Percentiles rank a stretch among this genome's conserved stretches.
Conservation (phyloP, 2,888 invertebrate genomes). For the Brachyopa scutellaris region DNA sequence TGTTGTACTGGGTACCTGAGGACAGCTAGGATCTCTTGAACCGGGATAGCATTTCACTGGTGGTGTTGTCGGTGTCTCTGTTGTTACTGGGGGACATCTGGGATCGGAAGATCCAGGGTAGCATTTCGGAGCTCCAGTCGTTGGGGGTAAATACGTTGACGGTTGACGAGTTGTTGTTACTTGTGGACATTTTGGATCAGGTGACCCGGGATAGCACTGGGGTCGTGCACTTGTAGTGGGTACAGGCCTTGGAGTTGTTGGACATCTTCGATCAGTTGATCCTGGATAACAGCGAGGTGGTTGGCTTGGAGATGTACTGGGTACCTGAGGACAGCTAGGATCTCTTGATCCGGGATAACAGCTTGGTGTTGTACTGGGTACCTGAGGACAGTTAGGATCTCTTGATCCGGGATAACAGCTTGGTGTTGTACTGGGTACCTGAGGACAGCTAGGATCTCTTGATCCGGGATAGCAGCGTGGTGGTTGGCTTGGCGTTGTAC, state of each 20-base stretch:
- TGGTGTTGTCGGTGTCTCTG: no score
- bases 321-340: slow-evolving; percentile 76
- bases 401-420: no score
- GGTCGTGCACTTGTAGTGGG: slow-evolving; percentile 74
- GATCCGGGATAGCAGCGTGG: no score
- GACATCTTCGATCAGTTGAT: slow-evolving; percentile 74
- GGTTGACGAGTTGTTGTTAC: slow-evolving; percentile 61
- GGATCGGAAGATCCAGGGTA: no score
- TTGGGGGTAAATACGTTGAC: slow-evolving; percentile 73
- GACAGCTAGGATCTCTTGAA: no score
- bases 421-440: no score
- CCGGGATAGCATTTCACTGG: no score
- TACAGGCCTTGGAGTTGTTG: not conserved
- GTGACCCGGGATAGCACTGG: slow-evolving; percentile 79
- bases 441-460: no score
- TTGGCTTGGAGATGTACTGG: slow-evolving; percentile 72
- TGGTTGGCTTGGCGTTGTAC: no score
- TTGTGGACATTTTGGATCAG: slow-evolving; percentile 79
- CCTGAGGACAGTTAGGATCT: no score
- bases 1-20: no score
- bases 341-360: slow-evolving; percentile 79
- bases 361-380: not conserved
- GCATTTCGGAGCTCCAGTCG: slow-evolving; percentile 75
- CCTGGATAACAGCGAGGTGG: slow-evolving; percentile 78
- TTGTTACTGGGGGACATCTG: no score